Evolutionary conservation across 2,888 invertebrate species (phyloP), one percentile per base, ranked within the genome.

Genomic region (Rutpela maculata): DNA sequence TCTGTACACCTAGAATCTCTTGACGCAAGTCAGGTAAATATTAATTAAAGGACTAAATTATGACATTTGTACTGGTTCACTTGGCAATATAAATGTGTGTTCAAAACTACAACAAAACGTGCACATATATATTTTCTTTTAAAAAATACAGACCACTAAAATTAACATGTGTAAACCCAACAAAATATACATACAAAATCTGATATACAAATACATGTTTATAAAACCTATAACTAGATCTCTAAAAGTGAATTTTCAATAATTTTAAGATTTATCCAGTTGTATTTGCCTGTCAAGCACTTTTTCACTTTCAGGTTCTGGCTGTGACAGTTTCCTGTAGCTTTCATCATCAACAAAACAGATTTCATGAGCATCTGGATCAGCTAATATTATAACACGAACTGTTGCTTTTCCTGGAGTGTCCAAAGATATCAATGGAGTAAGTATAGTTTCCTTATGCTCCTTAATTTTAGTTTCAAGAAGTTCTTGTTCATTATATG

Each of bases 381-480:
- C 99, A 1, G 97, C 97, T 1, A 99, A 91, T 85, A 99, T 99
- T 76, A 99, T 96, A 43, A 99, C 99, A 80, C 96, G 92, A 0
- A 99, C 99, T 0, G 97, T 96, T 0, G 98, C 98, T 90, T 99
- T 99, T 63, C 98, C 99, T 0, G 99, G 99, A 0, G 99, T 99
- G 86, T 98, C 97, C 80, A 99, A 91, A 17, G 95, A 95, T 73
- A 98, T 94, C 19, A 98, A 91, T 0, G 98, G 97, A 0, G 97
- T 99, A 15, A 99, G 91, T 83, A 99, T 96, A 50, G 93, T 95
- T 77, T 93, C 92, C 7, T 93, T 92, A 0, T 92, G 93, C 6
- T 93, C 93, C 82, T 94, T 93, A 78, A 98, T 93, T 81, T 91
- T 93, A 79, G 93, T 90, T 87, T 97, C 94, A 67, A 99, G 94